Evolutionary conservation across 1,140 invertebrate species (phyloP).

Genomic region (Drosophila pseudoobscura): DNA sequence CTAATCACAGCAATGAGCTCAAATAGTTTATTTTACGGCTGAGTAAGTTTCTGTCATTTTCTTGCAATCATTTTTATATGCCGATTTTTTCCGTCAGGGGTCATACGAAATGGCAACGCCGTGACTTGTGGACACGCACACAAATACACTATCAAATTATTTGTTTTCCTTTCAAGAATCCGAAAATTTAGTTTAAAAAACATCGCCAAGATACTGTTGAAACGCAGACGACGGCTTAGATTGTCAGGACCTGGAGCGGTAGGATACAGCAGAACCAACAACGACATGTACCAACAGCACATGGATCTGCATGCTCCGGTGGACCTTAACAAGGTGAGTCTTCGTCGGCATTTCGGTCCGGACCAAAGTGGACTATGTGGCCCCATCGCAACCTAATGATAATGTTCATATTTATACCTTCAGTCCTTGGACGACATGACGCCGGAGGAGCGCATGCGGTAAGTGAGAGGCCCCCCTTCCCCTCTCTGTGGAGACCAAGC

Average conservation of each 20-base stretch:
- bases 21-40: no score
- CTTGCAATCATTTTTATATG: not conserved
- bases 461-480: constrained; percentile 11
- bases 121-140: constrained; percentile 36
- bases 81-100: no score
- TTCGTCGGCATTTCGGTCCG: no score
- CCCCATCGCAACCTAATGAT: no score
- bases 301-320: constrained; percentile 86
- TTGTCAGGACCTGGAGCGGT: constrained; percentile 51
- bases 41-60: not conserved
- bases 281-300: constrained; percentile 71
- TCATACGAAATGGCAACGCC: constrained; percentile 17
- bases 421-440: constrained; percentile 89
- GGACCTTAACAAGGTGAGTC: constrained; percentile 86
- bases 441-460: constrained; percentile 85
- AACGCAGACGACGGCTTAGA: constrained; percentile 52
- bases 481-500: constrained; percentile 13
- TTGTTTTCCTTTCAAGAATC: constrained; percentile 33
- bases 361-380: not conserved
- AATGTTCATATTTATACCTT: not conserved
- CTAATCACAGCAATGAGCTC: no score
- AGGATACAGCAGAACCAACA: constrained; percentile 26
- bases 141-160: constrained; percentile 28
- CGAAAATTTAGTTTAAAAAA: constrained; percentile 8
- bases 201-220: constrained; percentile 57